These are phyloP conservation scores for Eupithecia abbreviata DNA, from an alignment of 2,888 invertebrate genomes.

Conservation along the genomic window DNA sequence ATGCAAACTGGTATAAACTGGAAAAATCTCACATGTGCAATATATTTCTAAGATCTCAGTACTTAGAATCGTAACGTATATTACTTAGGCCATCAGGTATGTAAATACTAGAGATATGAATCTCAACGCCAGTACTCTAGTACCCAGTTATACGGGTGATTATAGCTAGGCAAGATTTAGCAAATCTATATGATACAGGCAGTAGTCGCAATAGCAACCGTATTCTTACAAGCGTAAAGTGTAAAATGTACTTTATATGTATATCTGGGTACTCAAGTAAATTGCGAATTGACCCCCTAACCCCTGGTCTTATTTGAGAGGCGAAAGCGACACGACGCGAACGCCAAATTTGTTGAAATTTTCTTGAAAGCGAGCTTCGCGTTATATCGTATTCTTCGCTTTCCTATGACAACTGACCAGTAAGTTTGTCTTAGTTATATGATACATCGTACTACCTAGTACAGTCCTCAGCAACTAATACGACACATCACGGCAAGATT, in stretches of 20 bases:
- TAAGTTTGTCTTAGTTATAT: not conserved
- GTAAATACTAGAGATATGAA: not conserved
- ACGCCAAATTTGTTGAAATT: not conserved
- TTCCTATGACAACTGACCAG: not conserved
- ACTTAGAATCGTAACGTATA: not conserved
- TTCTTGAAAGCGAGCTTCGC: not conserved
- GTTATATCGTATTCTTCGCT: not conserved
- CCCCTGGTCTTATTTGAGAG: not conserved
- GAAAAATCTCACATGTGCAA: not conserved
- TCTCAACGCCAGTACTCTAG: conserved; percentile 5
- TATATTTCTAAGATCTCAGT: not conserved
- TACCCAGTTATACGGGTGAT: conserved; percentile 14
- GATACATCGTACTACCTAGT: not conserved
- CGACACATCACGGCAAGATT: conserved; percentile 12
- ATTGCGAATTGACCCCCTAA: conserved; percentile 1
- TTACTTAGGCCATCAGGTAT: conserved; percentile 8
- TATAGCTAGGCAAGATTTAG: conserved; percentile 20
- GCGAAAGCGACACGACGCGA: not conserved
- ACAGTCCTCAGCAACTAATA: conserved; percentile 5
- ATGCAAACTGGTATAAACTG: not conserved
- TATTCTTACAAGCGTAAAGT: conserved; percentile 9
- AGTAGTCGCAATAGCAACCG: conserved; percentile 26
- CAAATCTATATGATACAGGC: conserved; percentile 11
- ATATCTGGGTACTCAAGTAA: not conserved
- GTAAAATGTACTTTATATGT: conserved; percentile 20